Percentiles rank a stretch among this genome's conserved stretches.
These are phyloP conservation scores for Yponomeuta malinellus DNA, from an alignment of 2,888 invertebrate species.

Conservation along the genomic window DNA sequence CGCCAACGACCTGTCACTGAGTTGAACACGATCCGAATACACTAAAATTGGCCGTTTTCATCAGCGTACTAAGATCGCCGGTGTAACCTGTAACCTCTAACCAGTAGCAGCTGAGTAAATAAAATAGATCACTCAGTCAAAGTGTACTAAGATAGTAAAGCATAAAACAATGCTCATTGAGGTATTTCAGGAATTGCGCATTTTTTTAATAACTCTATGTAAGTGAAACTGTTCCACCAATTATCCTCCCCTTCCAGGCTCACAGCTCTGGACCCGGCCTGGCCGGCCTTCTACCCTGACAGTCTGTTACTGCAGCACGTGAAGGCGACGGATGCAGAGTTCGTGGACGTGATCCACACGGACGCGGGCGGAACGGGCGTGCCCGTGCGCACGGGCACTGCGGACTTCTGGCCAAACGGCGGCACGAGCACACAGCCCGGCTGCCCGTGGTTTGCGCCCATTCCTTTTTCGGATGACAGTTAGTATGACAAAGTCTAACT, in stretches of 20 bases:
- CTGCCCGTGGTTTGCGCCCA: slow-evolving; percentile 69
- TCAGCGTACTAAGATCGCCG: no score
- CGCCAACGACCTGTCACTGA: no score
- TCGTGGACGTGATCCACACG: slow-evolving; percentile 82
- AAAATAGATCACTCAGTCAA: no score
- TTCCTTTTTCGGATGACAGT: slow-evolving; percentile 71
- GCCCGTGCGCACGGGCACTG: slow-evolving; percentile 74
- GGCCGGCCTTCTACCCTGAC: slow-evolving; percentile 75
- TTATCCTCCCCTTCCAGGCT: slow-evolving; percentile 49
- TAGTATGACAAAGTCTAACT: slow-evolving; percentile 28
- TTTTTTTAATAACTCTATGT: no score
- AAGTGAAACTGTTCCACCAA: no score
- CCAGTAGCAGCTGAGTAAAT: no score
- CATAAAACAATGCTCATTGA: no score
- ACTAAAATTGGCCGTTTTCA: no score
- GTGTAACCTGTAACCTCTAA: no score
- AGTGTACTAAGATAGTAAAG: no score
- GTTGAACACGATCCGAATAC: no score
- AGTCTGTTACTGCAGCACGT: slow-evolving; percentile 68
- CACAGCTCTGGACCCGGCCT: slow-evolving; percentile 77
- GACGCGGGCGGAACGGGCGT: slow-evolving; percentile 79
- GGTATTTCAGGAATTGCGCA: no score
- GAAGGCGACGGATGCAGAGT: slow-evolving; percentile 70
- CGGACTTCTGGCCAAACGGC: slow-evolving; percentile 79
- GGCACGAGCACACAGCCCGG: slow-evolving; percentile 77